Conservation (phyloP, 2,113 vertebrate genomes). For the Lepus americanus region DNA sequence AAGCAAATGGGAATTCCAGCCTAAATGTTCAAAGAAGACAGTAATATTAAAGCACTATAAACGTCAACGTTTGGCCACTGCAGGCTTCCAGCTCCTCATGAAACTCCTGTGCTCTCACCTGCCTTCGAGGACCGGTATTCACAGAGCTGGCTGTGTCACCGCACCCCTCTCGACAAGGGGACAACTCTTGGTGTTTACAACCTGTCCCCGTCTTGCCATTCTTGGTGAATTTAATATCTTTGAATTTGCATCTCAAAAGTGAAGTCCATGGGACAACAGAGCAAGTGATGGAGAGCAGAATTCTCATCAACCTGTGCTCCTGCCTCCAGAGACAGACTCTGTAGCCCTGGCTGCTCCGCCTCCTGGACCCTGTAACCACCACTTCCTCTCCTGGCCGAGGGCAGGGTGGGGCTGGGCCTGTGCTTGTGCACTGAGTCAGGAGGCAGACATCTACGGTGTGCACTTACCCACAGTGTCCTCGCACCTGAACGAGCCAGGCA, state of each 20-base stretch:
- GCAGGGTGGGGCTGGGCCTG: no score
- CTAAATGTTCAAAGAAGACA: constrained; percentile 29
- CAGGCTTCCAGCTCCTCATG: neutral
- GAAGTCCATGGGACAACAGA: neutral
- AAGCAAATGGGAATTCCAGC: neutral
- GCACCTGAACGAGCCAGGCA: neutral
- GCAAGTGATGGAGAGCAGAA: neutral
- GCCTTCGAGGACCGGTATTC: neutral
- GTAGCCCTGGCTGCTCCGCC: neutral
- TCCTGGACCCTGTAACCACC: neutral
- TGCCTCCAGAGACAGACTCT: neutral
- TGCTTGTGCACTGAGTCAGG: neutral
- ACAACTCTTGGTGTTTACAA: neutral
- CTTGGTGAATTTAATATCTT: neutral
- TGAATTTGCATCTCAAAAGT: neutral
- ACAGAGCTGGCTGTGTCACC: neutral
- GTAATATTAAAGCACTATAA: constrained; percentile 2
- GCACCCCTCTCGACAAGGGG: neutral
- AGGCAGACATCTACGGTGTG: neutral
- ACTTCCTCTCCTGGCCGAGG: neutral
- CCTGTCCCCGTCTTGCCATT: neutral
- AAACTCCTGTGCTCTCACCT: constrained; percentile 39
- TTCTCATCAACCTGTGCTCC: neutral
- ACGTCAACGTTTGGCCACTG: neutral
- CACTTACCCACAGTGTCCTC: neutral